A percentile compares a stretch with the other conserved stretches of the same genome.
Conservation (phyloP, 2,113 vertebrate species). For the Mirounga angustirostris region DNA sequence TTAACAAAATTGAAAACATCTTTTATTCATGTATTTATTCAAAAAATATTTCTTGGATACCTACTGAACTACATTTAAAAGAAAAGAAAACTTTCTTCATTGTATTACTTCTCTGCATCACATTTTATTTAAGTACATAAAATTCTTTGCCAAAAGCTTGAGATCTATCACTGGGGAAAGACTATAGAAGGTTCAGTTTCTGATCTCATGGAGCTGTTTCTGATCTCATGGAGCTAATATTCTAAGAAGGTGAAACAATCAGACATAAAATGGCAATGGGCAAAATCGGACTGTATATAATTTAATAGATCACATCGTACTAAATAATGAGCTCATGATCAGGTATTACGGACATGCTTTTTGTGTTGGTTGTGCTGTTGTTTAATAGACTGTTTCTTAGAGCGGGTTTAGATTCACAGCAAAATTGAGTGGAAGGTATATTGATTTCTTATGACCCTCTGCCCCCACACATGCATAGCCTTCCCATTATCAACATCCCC, state of each 20-base stretch:
- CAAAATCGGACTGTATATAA: background rate
- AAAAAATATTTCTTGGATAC: background rate
- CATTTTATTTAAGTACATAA: background rate
- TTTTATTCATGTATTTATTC: background rate
- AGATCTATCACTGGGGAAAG: background rate
- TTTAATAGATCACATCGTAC: background rate
- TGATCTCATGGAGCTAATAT: background rate
- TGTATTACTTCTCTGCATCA: background rate
- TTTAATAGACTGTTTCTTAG: background rate
- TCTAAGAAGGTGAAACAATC: background rate
- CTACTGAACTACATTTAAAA: background rate
- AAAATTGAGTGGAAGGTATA: background rate
- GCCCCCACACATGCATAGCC: background rate
- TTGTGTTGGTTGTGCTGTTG: background rate
- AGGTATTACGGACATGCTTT: background rate
- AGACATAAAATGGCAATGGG: background rate
- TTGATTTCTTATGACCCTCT: background rate
- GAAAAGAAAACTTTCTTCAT: background rate
- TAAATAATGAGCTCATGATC: background rate
- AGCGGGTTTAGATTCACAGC: background rate
- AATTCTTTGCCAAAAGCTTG: background rate
- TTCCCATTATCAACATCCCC: background rate
- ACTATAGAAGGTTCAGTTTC: background rate
- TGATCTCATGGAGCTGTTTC: background rate
- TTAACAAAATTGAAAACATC: background rate